Evolutionary conservation across 2,113 vertebrate genomes (phyloP).

Genomic region (Cyanoramphus novaezelandiae): DNA sequence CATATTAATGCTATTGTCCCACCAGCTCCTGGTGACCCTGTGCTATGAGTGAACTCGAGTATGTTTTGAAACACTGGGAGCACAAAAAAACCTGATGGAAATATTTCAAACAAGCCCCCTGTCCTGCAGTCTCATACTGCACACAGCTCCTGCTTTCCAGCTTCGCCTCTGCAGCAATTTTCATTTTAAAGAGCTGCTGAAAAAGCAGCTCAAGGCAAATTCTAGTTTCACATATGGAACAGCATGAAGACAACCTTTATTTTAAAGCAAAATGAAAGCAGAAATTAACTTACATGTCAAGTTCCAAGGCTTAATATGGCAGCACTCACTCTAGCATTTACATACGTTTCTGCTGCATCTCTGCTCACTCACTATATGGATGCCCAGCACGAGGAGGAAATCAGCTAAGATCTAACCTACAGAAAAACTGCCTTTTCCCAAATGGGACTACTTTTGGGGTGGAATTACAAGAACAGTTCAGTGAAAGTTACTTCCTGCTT

Average conservation of each 20-base stretch:
- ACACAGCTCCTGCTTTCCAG: neutral
- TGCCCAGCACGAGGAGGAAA: neutral
- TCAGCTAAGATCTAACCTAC: neutral
- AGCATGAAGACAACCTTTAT: neutral
- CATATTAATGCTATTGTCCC: accelerated
- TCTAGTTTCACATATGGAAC: neutral
- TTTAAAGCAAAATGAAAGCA: neutral
- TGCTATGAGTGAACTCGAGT: neutral
- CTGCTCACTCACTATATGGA: neutral
- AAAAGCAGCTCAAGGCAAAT: neutral
- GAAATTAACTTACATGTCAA: neutral
- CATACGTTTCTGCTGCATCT: neutral
- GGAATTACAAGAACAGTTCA: neutral
- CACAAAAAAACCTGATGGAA: neutral
- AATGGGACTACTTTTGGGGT: neutral
- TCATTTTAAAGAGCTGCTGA: neutral
- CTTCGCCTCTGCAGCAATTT: neutral
- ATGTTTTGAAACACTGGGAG: neutral
- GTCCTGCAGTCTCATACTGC: neutral
- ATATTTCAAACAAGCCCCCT: neutral
- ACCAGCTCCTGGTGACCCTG: neutral
- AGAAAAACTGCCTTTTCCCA: neutral
- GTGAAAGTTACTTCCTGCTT: accelerated
- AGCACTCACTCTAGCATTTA: neutral
- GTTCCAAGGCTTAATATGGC: neutral